phyloP scores from a whole-genome alignment of 2,113 vertebrate genomes.

The Hypanus sabinus region DNA sequence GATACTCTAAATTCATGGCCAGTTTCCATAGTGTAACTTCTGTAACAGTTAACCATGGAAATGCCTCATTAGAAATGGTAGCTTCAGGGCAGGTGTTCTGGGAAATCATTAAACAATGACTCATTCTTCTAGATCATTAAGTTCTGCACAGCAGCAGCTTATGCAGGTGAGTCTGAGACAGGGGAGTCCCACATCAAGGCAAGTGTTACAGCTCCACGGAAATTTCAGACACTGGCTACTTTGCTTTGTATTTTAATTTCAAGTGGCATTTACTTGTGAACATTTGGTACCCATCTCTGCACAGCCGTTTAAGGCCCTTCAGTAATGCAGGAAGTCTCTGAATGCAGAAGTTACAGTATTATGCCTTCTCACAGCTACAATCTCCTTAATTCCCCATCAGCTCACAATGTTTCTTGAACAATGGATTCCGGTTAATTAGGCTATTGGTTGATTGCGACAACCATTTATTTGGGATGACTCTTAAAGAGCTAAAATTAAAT shows the following conservation, averaged over 20 bases:
- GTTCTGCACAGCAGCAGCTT: not conserved
- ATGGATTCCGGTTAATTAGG: too few relatives aligned
- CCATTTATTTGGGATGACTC: too few relatives aligned
- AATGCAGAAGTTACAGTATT: not conserved
- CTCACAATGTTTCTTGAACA: not conserved
- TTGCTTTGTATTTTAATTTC: not conserved
- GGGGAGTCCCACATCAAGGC: not conserved
- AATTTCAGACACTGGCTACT: not conserved
- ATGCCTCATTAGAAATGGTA: not conserved
- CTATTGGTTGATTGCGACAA: too few relatives aligned
- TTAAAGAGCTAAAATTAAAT: too few relatives aligned
- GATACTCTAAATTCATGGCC: not conserved
- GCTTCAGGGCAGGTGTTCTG: not conserved
- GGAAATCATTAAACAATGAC: not conserved
- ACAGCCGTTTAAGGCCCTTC: not conserved
- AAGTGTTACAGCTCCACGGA: not conserved
- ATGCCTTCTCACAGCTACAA: not conserved
- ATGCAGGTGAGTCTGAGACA: not conserved
- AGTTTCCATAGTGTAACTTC: not conserved
- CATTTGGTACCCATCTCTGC: not conserved
- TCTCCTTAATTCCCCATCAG: not conserved
- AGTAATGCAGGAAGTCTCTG: not conserved
- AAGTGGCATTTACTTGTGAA: not conserved
- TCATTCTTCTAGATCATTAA: slow-evolving; percentile 1
- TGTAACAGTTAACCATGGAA: not conserved